Conservation (phyloP, 1,140 invertebrate species). For the Stegodyphus dumicola region DNA sequence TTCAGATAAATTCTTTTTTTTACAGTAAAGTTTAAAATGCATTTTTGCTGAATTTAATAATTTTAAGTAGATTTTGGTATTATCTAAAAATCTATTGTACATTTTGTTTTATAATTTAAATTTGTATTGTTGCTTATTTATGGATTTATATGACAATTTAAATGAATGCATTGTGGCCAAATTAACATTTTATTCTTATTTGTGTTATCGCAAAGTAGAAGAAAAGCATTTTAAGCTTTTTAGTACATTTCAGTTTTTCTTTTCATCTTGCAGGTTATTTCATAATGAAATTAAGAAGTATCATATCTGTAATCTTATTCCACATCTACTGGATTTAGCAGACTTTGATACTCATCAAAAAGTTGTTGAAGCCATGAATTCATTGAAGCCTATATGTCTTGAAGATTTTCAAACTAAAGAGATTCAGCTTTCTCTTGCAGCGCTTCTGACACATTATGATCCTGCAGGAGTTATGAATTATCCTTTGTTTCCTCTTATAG, state of each 20-base stretch:
- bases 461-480: not conserved
- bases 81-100: too few relatives aligned
- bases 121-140: too few relatives aligned
- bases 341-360: conserved; percentile 1
- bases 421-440: not conserved
- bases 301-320: not conserved
- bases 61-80: too few relatives aligned
- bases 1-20: too few relatives aligned
- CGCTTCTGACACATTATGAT: not conserved
- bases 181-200: too few relatives aligned
- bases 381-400: not conserved
- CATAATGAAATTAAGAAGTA: not conserved
- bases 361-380: not conserved
- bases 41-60: too few relatives aligned
- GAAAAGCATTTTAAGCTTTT: not conserved
- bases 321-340: not conserved
- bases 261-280: not conserved
- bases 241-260: not conserved
- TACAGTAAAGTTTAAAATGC: too few relatives aligned
- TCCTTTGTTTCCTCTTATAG: not conserved
- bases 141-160: too few relatives aligned
- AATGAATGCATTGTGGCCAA: too few relatives aligned
- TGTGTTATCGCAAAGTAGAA: too few relatives aligned
- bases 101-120: too few relatives aligned
- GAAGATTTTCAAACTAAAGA: not conserved